A percentile compares a stretch with the other conserved stretches of the same genome.
Evolutionary conservation across 1,140 invertebrate species (phyloP).

Genomic region (Tetragonula clypearis): DNA sequence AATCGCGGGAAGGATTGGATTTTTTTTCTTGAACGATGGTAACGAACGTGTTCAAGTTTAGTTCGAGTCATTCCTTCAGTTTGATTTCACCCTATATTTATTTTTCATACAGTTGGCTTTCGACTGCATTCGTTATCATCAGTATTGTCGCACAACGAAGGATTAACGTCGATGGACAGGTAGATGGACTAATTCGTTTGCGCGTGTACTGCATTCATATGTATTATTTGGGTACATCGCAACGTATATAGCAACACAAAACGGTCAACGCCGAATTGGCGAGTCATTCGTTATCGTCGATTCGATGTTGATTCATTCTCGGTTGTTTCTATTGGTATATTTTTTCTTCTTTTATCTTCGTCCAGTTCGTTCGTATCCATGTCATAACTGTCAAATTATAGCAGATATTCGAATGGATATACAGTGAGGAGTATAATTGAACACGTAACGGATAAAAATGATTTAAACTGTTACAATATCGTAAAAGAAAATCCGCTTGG

Average conservation of each 20-base stretch:
- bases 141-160: background rate
- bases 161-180: background rate
- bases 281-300: slow-evolving; percentile 30
- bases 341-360: background rate
- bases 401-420: no score
- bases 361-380: background rate
- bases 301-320: background rate
- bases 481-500: no score
- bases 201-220: background rate
- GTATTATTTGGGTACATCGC: background rate
- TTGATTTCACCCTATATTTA: background rate
- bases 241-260: background rate
- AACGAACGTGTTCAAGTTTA: no score
- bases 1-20: no score
- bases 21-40: no score
- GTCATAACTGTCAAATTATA: no score
- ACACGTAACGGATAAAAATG: no score
- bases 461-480: no score
- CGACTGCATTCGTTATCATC: background rate
- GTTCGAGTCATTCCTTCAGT: background rate
- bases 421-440: no score
- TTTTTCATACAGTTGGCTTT: background rate
- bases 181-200: background rate
- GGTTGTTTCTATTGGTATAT: background rate
- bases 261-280: slow-evolving; percentile 6